Percentiles rank a stretch among this genome's conserved stretches.
Conservation (phyloP, 2,888 invertebrate species). For the Carcina quercana region DNA sequence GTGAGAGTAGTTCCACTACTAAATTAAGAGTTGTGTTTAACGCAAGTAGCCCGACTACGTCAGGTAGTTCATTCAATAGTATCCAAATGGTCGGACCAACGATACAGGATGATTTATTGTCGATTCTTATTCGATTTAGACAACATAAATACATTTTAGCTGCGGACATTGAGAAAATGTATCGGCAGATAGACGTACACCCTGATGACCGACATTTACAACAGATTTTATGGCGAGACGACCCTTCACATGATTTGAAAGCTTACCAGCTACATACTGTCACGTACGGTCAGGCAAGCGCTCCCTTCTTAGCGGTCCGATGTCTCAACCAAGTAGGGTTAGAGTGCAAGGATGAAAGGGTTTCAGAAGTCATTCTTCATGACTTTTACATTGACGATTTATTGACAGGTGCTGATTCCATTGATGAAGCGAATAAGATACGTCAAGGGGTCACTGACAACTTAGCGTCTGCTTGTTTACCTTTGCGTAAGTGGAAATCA, state of each 20-base stretch:
- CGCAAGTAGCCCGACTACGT: constrained; percentile 8
- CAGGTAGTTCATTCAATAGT: constrained; percentile 9
- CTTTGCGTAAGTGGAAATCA: constrained; percentile 20
- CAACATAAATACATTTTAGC: constrained; percentile 9
- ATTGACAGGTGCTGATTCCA: constrained; percentile 12
- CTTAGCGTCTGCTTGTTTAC: constrained; percentile 18
- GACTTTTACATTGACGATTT: constrained; percentile 25
- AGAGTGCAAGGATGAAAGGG: constrained; percentile 12
- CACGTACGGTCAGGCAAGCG: constrained; percentile 20
- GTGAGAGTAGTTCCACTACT: constrained; percentile 13
- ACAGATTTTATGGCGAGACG: constrained; percentile 11
- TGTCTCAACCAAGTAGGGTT: constrained; percentile 19
- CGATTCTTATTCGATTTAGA: constrained; percentile 9
- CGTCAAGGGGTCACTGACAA: constrained; percentile 10
- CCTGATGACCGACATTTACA: constrained; percentile 4
- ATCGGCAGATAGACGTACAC: constrained; percentile 2
- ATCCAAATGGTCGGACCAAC: constrained; percentile 10
- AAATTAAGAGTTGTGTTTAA: constrained; percentile 16
- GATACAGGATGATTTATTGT: constrained; percentile 7
- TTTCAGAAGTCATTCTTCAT: constrained; percentile 16
- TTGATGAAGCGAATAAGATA: constrained; percentile 7
- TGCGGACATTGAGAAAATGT: constrained; percentile 19
- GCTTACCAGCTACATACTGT: constrained; percentile 14
- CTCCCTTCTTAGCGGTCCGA: constrained; percentile 20
- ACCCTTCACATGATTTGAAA: constrained; percentile 7